Evolutionary conservation across 2,797 vertebrate genomes (phyloP).

Genomic region (Australoheros facetus): DNA sequence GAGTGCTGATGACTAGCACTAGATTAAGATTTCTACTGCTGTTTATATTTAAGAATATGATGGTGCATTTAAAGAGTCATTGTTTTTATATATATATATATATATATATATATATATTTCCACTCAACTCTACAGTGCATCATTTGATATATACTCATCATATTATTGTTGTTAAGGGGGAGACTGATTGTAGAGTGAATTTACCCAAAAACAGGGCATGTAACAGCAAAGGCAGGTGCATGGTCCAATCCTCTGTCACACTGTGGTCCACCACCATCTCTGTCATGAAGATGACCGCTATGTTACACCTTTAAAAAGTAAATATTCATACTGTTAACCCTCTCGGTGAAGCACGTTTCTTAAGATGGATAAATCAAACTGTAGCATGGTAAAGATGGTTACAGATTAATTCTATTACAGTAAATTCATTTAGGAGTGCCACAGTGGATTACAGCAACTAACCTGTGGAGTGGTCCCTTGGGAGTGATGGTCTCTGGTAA

Average conservation of each 20-base stretch:
- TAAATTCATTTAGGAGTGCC: neutral
- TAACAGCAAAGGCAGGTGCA: conserved; percentile 92
- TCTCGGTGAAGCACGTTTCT: neutral
- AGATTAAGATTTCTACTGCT: neutral
- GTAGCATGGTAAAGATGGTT: neutral
- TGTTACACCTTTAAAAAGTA: conserved; percentile 88
- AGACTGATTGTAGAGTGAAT: conserved; percentile 23
- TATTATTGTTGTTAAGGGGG: neutral
- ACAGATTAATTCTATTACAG: neutral
- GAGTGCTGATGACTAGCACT: too few species aligned
- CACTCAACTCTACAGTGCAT: neutral
- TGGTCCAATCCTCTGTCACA: conserved; percentile 96
- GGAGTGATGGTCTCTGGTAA: conserved; percentile 95
- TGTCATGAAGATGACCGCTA: conserved; percentile 98
- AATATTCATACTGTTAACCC: neutral
- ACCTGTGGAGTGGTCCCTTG: conserved; percentile 95
- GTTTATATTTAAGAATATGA: too few species aligned
- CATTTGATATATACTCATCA: neutral
- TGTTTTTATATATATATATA: too few species aligned
- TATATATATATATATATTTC: neutral
- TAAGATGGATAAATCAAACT: neutral
- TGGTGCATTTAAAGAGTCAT: too few species aligned
- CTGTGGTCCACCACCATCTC: conserved; percentile 99
- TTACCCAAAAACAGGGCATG: conserved; percentile 95
- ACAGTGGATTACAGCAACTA: conserved; percentile 27